A percentile compares a stretch with the other conserved stretches of the same genome.
Evolutionary conservation across 92 coral and sea anemone species (phyloP).

Genomic region (Phenganax marumi): DNA sequence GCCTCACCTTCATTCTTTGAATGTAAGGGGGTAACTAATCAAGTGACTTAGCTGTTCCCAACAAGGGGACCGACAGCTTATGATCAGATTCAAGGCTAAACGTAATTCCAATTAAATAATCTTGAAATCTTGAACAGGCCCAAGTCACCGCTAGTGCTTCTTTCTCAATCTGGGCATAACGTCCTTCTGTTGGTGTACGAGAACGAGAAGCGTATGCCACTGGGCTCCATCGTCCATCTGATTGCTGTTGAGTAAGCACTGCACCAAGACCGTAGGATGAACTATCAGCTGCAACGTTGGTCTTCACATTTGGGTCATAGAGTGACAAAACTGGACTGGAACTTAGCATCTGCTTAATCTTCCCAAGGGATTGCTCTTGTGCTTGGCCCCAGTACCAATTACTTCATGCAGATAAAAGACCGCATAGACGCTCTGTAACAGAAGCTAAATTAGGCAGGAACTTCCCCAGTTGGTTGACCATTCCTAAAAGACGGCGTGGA

Average conservation of each 20-base stretch:
- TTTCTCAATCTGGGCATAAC: slow-evolving; percentile 37
- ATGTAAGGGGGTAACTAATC: slow-evolving; percentile 49
- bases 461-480: slow-evolving; percentile 36
- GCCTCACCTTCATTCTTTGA: slow-evolving; percentile 47
- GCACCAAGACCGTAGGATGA: slow-evolving; percentile 51
- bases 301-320: slow-evolving; percentile 37
- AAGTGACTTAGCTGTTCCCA: slow-evolving; percentile 42
- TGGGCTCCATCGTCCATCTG: slow-evolving; percentile 10
- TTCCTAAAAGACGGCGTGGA: slow-evolving; percentile 26
- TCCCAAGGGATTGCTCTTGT: slow-evolving; percentile 46
- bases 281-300: slow-evolving; percentile 49
- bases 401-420: slow-evolving; percentile 34
- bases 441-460: slow-evolving; percentile 16
- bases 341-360: slow-evolving; percentile 44
- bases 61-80: slow-evolving; percentile 58
- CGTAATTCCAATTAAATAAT: slow-evolving; percentile 45
- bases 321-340: too few species aligned
- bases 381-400: slow-evolving; percentile 48
- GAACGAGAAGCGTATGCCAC: slow-evolving; percentile 47
- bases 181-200: slow-evolving; percentile 30
- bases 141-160: slow-evolving; percentile 61
- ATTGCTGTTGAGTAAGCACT: slow-evolving; percentile 47
- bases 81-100: slow-evolving; percentile 55
- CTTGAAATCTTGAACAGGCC: slow-evolving; percentile 42
- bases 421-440: slow-evolving; percentile 35